A percentile compares a stretch with the other conserved stretches of the same genome.
Conservation (phyloP, 2,888 invertebrate genomes). For the Phengaris alcon region DNA sequence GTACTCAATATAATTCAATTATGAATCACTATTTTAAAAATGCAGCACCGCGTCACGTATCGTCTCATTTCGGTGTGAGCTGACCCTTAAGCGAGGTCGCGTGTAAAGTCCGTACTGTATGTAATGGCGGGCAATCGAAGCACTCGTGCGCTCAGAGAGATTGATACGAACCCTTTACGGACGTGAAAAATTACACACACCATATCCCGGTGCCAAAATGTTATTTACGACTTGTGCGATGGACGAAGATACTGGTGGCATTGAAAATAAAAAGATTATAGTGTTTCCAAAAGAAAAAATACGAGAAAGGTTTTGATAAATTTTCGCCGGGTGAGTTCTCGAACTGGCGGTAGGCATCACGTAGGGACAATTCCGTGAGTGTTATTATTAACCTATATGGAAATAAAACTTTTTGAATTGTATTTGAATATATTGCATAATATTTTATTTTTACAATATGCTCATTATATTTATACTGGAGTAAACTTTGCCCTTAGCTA, state of each 20-base stretch:
- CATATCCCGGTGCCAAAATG: constrained; percentile 1
- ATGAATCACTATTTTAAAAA: too few species aligned
- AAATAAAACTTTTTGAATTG: too few species aligned
- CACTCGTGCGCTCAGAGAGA: not conserved
- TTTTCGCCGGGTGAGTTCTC: not conserved
- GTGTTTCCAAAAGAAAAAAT: not conserved
- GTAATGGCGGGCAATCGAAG: not conserved
- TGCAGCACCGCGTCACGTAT: too few species aligned
- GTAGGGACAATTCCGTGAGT: too few species aligned
- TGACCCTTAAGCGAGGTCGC: not conserved
- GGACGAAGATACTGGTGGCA: not conserved
- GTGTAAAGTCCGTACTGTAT: not conserved
- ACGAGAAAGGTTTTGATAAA: not conserved
- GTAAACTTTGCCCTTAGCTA: too few species aligned
- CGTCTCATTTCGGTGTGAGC: too few species aligned
- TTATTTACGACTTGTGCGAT: not conserved
- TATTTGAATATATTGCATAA: too few species aligned
- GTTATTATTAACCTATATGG: too few species aligned
- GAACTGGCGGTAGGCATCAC: too few species aligned
- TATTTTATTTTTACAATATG: too few species aligned
- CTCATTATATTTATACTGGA: too few species aligned
- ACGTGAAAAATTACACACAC: not conserved
- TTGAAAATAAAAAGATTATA: not conserved
- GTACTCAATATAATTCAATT: too few species aligned
- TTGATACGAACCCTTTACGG: not conserved